These are phyloP conservation scores for Xanthia icteritia DNA, from an alignment of 2,888 invertebrate genomes.

Conservation along the genomic window DNA sequence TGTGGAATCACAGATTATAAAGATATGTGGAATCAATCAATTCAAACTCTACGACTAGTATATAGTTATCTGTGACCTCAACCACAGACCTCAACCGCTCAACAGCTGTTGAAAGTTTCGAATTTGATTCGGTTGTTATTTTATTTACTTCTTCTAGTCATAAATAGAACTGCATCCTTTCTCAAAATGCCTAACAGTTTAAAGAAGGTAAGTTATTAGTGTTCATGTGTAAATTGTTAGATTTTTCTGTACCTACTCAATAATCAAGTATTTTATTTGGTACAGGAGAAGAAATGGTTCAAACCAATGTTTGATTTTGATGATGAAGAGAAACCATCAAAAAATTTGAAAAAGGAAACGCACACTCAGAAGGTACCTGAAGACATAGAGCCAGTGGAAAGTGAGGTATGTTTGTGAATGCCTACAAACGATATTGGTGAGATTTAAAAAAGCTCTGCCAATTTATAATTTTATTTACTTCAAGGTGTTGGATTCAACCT, in stretches of 20 bases:
- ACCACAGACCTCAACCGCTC: too few relatives aligned
- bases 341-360: slow-evolving; percentile 68
- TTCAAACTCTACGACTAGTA: too few relatives aligned
- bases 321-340: slow-evolving; percentile 75
- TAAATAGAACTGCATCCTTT: not conserved
- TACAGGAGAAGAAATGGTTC: slow-evolving; percentile 84
- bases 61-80: too few relatives aligned
- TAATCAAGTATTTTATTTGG: slow-evolving; percentile 15
- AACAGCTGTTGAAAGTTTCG: not conserved
- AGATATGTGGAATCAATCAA: too few relatives aligned
- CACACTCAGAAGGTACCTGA: slow-evolving; percentile 5
- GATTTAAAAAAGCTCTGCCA: not conserved
- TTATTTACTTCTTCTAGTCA: not conserved
- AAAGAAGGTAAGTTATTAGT: slow-evolving; percentile 26
- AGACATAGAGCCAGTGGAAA: not conserved
- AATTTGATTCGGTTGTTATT: not conserved
- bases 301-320: slow-evolving; percentile 84
- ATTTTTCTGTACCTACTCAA: not conserved
- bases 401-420: slow-evolving; percentile 43
- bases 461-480: not conserved
- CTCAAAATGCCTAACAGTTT: slow-evolving; percentile 31
- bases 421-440: not conserved
- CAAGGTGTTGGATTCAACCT: slow-evolving; percentile 40
- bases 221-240: not conserved
- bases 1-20: too few relatives aligned